A percentile compares a stretch with the other conserved stretches of the same genome.
These are phyloP conservation scores for Protomyctophum bolini DNA, from an alignment of 2,113 vertebrate genomes.

Conservation along the genomic window DNA sequence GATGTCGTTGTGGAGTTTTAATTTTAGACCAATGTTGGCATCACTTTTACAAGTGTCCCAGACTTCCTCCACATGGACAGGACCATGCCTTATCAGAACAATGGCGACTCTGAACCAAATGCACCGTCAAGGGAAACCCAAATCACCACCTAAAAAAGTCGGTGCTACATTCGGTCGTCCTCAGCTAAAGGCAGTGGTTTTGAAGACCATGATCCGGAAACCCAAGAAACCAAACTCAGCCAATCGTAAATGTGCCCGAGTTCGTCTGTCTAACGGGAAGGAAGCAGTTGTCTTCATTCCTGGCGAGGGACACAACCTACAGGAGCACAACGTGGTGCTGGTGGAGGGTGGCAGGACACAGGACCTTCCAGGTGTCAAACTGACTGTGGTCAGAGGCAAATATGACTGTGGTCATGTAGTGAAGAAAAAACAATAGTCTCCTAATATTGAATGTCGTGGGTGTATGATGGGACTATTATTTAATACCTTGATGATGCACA, in stretches of 20 bases:
- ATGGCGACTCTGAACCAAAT: constrained; percentile 97
- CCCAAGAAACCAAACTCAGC: constrained; percentile 97
- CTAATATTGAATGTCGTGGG: background rate
- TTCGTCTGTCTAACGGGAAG: constrained; percentile 87
- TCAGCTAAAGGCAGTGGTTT: constrained; percentile 87
- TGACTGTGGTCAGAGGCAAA: constrained; percentile 83
- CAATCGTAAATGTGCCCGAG: constrained; percentile 89
- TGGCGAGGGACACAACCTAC: constrained; percentile 91
- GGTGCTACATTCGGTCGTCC: constrained; percentile 82
- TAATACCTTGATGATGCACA: too few species aligned
- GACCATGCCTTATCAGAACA: constrained; percentile 56
- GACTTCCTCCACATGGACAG: constrained; percentile 47
- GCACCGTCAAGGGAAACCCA: constrained; percentile 82
- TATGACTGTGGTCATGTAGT: constrained; percentile 85
- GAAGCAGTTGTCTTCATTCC: constrained; percentile 89
- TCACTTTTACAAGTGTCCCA: too few species aligned
- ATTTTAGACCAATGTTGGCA: too few species aligned
- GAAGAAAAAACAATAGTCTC: constrained; percentile 79
- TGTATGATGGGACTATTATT: background rate
- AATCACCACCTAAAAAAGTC: rapidly evolving
- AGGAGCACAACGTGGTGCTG: constrained; percentile 92
- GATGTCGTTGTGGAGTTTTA: too few species aligned
- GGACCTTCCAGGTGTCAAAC: constrained; percentile 91
- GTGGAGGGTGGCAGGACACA: constrained; percentile 89
- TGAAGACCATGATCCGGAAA: constrained; percentile 90